phyloP scores from a whole-genome alignment of 2,888 invertebrate genomes.

The Alitta virens region DNA sequence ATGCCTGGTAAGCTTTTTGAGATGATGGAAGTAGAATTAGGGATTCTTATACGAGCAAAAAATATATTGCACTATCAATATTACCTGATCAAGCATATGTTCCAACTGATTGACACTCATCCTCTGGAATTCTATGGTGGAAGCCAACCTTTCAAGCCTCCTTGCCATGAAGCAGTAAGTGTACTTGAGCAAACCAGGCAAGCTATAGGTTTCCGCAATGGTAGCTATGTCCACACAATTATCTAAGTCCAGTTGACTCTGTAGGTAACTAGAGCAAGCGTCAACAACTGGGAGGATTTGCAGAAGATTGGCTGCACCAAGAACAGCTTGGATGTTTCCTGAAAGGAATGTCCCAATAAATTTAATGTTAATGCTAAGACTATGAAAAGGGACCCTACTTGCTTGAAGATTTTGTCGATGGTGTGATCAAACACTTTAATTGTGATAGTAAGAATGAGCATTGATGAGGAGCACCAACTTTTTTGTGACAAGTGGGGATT shows the following conservation, averaged over 20 bases:
- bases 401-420: no score
- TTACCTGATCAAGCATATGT: slow-evolving; percentile 59
- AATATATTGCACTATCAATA: no score
- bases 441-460: no score
- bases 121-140: slow-evolving; percentile 64
- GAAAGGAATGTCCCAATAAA: slow-evolving; percentile 18
- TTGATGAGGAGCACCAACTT: no score
- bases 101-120: slow-evolving; percentile 66
- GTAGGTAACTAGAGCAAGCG: slow-evolving; percentile 68
- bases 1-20: no score
- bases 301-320: slow-evolving; percentile 70
- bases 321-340: slow-evolving; percentile 68
- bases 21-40: no score
- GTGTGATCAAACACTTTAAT: no score
- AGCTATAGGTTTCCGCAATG: slow-evolving; percentile 69
- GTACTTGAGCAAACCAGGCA: slow-evolving; percentile 63
- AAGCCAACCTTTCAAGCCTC: slow-evolving; percentile 65
- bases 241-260: slow-evolving; percentile 68
- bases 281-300: slow-evolving; percentile 68
- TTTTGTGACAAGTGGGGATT: no score
- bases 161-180: slow-evolving; percentile 69
- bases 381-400: no score
- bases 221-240: slow-evolving; percentile 73
- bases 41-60: no score
- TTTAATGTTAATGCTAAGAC: no score